phyloP scores from a whole-genome alignment of 2,113 vertebrate species.

The Catharus fuscescens region DNA sequence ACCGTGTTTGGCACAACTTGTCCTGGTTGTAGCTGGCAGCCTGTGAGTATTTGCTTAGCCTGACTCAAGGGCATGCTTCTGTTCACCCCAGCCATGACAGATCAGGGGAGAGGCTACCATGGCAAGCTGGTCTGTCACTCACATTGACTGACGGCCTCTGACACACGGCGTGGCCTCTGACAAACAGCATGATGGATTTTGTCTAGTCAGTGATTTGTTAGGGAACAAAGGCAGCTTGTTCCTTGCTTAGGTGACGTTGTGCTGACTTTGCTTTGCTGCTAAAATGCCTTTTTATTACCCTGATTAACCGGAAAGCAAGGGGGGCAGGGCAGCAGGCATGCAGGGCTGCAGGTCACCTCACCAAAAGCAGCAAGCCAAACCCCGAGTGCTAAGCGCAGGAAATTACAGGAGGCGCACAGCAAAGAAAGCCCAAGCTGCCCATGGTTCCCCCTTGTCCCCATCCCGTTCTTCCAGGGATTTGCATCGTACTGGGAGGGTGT shows the following conservation, averaged over 20 bases:
- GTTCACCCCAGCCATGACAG: background rate
- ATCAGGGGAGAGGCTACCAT: background rate
- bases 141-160: background rate
- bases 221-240: slow-evolving; percentile 17
- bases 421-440: background rate
- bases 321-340: background rate
- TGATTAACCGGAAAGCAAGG: background rate
- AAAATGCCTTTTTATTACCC: background rate
- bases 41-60: background rate
- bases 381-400: background rate
- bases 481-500: background rate
- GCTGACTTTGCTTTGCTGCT: background rate
- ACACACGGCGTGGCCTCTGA: background rate
- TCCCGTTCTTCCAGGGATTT: background rate
- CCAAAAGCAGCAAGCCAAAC: background rate
- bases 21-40: background rate
- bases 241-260: background rate
- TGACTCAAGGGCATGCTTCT: background rate
- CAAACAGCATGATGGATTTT: background rate
- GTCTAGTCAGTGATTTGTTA: background rate
- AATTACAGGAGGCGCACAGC: background rate
- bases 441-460: background rate
- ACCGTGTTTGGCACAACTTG: background rate
- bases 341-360: background rate
- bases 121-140: background rate